Evolutionary conservation across 2,797 vertebrate genomes (phyloP).

Genomic region (Nyctibius grandis): DNA sequence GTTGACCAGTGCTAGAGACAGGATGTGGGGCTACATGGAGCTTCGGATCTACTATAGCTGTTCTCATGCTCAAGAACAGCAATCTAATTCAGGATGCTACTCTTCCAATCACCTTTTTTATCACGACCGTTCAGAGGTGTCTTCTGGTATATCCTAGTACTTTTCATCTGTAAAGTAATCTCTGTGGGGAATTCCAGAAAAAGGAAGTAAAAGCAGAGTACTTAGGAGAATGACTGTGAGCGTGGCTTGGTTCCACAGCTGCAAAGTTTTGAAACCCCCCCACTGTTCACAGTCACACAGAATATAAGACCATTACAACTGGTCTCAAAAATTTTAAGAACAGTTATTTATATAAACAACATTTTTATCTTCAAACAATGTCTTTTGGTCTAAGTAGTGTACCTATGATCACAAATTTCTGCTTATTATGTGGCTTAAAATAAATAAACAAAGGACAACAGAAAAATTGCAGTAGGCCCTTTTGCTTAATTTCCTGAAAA

Average conservation of each 20-base stretch:
- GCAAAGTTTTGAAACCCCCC: background rate
- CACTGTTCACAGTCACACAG: background rate
- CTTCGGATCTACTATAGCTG: background rate
- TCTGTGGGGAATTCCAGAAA: background rate
- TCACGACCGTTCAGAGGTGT: background rate
- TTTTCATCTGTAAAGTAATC: background rate
- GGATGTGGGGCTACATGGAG: background rate
- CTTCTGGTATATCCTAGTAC: background rate
- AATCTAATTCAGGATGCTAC: background rate
- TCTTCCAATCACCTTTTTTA: background rate
- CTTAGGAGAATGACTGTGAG: background rate
- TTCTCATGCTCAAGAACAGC: background rate
- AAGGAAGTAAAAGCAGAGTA: background rate
- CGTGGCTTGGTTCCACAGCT: background rate
- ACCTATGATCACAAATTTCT: conserved; percentile 16
- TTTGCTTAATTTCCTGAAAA: conserved; percentile 58
- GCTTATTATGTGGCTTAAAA: conserved; percentile 30
- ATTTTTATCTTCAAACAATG: background rate
- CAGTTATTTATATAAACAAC: background rate
- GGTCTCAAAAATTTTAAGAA: background rate
- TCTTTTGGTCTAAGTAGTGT: background rate
- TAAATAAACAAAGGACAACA: conserved; percentile 23
- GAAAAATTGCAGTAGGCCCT: background rate
- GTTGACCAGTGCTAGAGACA: background rate
- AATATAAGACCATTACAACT: background rate